phyloP scores from a whole-genome alignment of 2,888 invertebrate species.

The Scelioninae gen. 2 region DNA sequence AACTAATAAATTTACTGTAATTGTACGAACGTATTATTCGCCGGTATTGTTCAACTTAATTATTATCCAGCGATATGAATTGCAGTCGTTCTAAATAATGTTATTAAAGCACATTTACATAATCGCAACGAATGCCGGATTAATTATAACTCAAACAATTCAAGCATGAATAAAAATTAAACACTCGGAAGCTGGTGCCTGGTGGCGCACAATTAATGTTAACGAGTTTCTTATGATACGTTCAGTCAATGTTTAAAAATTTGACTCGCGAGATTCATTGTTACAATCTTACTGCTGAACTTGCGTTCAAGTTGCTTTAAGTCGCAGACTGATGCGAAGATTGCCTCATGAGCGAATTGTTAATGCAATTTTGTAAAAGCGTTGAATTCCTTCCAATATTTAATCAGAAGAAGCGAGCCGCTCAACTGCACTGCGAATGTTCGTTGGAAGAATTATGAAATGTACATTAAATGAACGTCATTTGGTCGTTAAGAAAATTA shows the following conservation, averaged over 20 bases:
- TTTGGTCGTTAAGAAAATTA: too few species aligned
- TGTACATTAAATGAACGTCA: too few species aligned
- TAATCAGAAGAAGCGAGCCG: too few species aligned
- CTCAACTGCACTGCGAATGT: too few species aligned
- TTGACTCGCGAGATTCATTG: conserved; percentile 1
- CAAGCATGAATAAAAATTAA: conserved; percentile 16
- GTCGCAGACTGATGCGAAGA: too few species aligned
- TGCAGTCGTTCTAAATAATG: conserved; percentile 16
- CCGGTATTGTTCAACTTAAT: too few species aligned
- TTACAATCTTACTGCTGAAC: background rate
- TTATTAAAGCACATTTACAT: conserved; percentile 19
- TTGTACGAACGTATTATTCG: background rate
- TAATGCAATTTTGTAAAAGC: background rate
- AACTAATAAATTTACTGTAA: too few species aligned
- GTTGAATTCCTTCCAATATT: too few species aligned
- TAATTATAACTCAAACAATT: conserved; percentile 26
- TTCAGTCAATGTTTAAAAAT: background rate
- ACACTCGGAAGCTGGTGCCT: background rate
- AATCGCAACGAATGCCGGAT: conserved; percentile 17
- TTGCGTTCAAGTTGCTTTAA: background rate
- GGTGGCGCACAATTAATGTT: background rate
- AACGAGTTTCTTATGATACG: background rate
- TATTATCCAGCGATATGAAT: conserved; percentile 20
- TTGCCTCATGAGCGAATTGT: too few species aligned
- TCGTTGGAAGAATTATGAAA: too few species aligned